Base-by-base conservation (phyloP, 2,113 vertebrate genomes). In the Istiophorus platypterus region DNA sequence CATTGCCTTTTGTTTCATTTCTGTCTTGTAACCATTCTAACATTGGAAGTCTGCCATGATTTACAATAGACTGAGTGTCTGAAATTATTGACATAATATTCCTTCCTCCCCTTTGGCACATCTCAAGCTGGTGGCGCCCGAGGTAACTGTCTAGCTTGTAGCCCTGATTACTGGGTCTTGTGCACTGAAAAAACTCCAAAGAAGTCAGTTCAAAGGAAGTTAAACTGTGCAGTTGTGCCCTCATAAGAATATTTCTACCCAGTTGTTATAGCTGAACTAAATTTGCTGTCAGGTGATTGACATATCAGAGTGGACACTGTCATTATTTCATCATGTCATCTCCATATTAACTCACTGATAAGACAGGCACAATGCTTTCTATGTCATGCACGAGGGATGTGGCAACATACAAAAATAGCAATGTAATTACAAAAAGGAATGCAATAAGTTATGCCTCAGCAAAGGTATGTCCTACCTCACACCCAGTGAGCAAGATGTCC, bases 381-480 rank as follows among this genome's bases (percentile, higher is more conserved):
- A 13, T 42, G 49, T n/a, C n/a, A n/a, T n/a, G n/a, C n/a, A 2
- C 8, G 34, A 37, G 17, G 15, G 14, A 1, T n/a, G 41, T 52
- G 22, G 3, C 20, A 29, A 39, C 9, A 6, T 6, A 45, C 2
- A 18, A 2, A 0, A 62, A 24, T 13, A 7, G 6, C 5, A 49
- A 27, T 1, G n/a, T 31, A 52, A 59, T 66, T 29, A 51, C 2
- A 12, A 42, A 26, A 67, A n/a, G 61, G 42, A 51, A 67, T 52
- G 42, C 0, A 1, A 0, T 59, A 41, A 80, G 68, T 67, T 62
- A 68, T 52, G 52, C 3, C 45, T 6, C 12, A 17, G 17, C 8
- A 34, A 41, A 69, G 7, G 18, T 52, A 17, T 63, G 56, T 56
- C 34, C 34, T 52, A 12, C 29, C 59, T 66, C 20, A 63, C 79